phyloP scores from a whole-genome alignment of 2,888 invertebrate species.

The Nephrocerus scutellatus region DNA sequence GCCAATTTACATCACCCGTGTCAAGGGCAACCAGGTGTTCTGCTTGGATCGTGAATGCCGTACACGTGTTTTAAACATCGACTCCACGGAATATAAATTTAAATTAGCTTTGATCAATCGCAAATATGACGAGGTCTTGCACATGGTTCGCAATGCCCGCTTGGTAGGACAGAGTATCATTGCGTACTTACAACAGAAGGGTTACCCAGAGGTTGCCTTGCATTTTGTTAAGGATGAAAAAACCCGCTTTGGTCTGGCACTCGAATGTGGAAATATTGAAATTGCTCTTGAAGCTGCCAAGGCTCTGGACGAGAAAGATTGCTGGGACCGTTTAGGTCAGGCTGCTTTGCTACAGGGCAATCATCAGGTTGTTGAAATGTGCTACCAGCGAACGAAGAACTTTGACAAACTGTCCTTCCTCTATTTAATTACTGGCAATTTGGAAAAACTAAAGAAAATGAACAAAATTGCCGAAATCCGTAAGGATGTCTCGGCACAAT shows the following conservation, averaged over 20 bases:
- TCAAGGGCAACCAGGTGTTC: conserved; percentile 84
- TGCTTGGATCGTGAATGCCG: conserved; percentile 90
- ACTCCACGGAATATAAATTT: conserved; percentile 96
- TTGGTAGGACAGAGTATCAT: conserved; percentile 98
- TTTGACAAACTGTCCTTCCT: conserved; percentile 97
- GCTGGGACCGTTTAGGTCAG: conserved; percentile 94
- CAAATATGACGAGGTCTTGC: conserved; percentile 86
- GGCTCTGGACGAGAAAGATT: conserved; percentile 84
- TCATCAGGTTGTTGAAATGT: conserved; percentile 96
- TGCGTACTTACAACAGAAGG: conserved; percentile 96
- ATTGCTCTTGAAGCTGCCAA: conserved; percentile 95
- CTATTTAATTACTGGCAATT: conserved; percentile 95
- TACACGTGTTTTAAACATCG: conserved; percentile 84
- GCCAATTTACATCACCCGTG: conserved; percentile 92
- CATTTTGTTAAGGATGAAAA: conserved; percentile 99
- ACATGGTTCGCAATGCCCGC: conserved; percentile 94
- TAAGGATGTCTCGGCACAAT: conserved; percentile 94
- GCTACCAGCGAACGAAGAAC: conserved; percentile 98
- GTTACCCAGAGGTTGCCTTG: conserved; percentile 96
- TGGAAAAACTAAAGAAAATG: conserved; percentile 97
- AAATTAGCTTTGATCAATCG: conserved; percentile 94
- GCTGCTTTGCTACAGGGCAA: conserved; percentile 92
- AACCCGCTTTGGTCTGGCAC: conserved; percentile 87
- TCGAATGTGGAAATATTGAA: conserved; percentile 98
- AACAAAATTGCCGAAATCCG: conserved; percentile 98